Conservation (phyloP, 2,888 invertebrate species). For the Andrena dorsata region DNA sequence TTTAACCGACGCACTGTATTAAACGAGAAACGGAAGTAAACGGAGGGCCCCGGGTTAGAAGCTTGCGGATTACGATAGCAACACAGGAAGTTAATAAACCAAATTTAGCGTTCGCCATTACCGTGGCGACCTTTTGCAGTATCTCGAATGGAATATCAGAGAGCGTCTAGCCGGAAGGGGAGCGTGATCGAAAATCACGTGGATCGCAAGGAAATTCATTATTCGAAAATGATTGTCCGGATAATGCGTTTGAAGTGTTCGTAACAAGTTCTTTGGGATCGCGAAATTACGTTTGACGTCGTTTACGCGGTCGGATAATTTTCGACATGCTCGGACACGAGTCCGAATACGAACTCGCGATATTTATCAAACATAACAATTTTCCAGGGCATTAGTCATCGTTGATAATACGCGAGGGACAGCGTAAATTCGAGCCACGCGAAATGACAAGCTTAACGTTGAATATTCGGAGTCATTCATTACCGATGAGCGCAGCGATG, state of each 20-base stretch:
- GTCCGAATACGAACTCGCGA: constrained; percentile 10
- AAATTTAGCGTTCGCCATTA: constrained; percentile 78
- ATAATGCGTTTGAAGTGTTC: neutral
- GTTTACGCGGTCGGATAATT: constrained; percentile 6
- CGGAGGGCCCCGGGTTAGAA: constrained; percentile 57
- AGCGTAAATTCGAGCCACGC: constrained; percentile 36
- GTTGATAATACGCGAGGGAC: constrained; percentile 24
- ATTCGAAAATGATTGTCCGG: neutral
- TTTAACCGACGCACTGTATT: constrained; percentile 66
- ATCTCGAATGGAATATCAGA: constrained; percentile 33
- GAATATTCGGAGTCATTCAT: constrained; percentile 54
- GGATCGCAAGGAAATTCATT: neutral
- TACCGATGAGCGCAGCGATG: constrained; percentile 40
- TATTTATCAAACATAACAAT: constrained; percentile 59
- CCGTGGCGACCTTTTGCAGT: constrained; percentile 47
- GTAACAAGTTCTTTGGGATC: constrained; percentile 3
- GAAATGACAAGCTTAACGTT: constrained; percentile 50
- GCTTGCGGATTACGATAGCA: constrained; percentile 55
- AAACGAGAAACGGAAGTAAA: constrained; percentile 67
- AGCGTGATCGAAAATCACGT: constrained; percentile 4
- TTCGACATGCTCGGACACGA: neutral
- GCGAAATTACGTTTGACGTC: neutral
- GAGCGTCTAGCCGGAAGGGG: constrained; percentile 20
- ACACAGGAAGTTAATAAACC: constrained; percentile 79
- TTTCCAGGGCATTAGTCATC: constrained; percentile 45